A percentile compares a stretch with the other conserved stretches of the same genome.
Conservation (phyloP, 2,797 vertebrate species). For the Alca torda region DNA sequence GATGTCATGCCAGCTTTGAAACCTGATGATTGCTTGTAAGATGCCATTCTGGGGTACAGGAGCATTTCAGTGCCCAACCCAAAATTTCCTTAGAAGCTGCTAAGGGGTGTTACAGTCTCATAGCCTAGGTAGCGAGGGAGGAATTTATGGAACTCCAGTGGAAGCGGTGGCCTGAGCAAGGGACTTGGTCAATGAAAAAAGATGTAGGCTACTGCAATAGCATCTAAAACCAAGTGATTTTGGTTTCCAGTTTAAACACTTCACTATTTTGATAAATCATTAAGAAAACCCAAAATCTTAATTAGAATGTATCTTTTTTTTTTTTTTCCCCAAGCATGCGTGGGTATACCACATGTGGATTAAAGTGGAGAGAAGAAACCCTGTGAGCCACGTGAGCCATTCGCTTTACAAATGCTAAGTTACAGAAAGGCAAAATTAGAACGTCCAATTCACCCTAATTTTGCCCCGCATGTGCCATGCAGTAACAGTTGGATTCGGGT, state of each 20-base stretch:
- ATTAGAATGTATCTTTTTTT: background rate
- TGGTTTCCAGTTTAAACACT: background rate
- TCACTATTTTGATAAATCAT: background rate
- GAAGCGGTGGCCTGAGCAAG: background rate
- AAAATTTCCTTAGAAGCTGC: background rate
- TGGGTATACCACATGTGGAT: too few relatives aligned
- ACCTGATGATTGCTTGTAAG: background rate
- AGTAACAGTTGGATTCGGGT: background rate
- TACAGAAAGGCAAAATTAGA: background rate
- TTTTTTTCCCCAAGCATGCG: too few relatives aligned
- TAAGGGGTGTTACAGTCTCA: background rate
- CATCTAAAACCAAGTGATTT: background rate
- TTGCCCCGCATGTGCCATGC: fast-evolving
- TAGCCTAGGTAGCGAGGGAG: background rate
- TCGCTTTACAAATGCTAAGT: fast-evolving
- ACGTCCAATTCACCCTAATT: background rate
- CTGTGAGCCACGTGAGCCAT: fast-evolving
- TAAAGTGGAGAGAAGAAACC: background rate
- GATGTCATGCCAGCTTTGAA: background rate
- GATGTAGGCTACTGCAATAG: background rate
- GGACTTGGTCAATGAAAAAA: background rate
- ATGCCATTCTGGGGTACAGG: background rate
- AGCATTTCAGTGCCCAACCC: background rate
- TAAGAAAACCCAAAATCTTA: background rate
- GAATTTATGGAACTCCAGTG: background rate